phyloP scores from a whole-genome alignment of 2,797 vertebrate genomes.

The Morelia viridis region DNA sequence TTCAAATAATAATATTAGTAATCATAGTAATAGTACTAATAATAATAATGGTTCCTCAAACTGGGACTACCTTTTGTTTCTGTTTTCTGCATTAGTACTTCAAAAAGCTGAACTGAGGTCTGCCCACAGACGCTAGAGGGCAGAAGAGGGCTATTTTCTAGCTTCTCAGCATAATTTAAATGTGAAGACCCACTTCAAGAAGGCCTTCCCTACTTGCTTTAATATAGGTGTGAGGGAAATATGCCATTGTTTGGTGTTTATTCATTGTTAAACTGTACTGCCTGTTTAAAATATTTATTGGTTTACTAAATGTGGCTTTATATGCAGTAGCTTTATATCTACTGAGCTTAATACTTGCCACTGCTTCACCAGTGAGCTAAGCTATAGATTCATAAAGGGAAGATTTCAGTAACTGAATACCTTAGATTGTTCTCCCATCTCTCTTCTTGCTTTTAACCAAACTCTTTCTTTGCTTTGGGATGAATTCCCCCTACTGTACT shows the following conservation, averaged over 20 bases:
- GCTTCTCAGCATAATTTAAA: conserved; percentile 22
- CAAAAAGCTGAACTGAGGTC: background rate
- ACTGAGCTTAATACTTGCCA: background rate
- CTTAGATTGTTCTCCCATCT: background rate
- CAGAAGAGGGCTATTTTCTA: conserved; percentile 64
- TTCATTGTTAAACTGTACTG: background rate
- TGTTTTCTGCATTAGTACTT: background rate
- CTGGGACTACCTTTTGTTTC: background rate
- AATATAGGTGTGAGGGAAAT: background rate
- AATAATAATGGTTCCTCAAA: background rate
- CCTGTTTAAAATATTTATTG: background rate
- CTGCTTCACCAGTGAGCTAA: background rate
- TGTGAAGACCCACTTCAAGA: conserved; percentile 32
- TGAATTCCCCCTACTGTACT: background rate
- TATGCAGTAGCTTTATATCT: background rate
- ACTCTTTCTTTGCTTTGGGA: background rate
- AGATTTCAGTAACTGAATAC: background rate
- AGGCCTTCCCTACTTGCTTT: background rate
- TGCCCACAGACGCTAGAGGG: conserved; percentile 68
- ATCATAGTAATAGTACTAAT: background rate
- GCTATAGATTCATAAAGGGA: background rate
- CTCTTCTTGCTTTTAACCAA: background rate
- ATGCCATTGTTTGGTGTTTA: background rate
- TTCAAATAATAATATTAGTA: background rate
- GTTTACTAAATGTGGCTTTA: background rate